Evolutionary conservation across 2,888 invertebrate genomes (phyloP).

Genomic region (Zele albiditarsus): DNA sequence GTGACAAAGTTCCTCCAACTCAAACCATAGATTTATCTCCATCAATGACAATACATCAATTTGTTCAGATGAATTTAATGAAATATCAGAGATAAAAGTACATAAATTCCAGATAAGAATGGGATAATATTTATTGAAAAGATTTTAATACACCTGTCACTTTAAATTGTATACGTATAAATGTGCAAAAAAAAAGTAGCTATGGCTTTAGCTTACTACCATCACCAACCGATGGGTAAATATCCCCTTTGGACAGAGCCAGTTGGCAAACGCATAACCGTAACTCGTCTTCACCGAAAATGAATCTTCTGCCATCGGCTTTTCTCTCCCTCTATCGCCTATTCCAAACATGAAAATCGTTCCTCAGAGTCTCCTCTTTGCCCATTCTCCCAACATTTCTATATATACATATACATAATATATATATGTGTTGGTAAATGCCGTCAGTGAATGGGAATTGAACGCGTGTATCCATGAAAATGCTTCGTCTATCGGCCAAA

Average conservation of each 20-base stretch:
- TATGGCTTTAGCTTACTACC: slow-evolving; percentile 17
- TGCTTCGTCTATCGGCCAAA: slow-evolving; percentile 24
- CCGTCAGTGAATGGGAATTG: neutral
- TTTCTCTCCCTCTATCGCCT: slow-evolving; percentile 20
- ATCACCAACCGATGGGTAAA: slow-evolving; percentile 20
- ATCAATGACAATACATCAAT: too few relatives aligned
- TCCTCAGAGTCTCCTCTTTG: slow-evolving; percentile 39
- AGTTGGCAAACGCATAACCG: slow-evolving; percentile 50
- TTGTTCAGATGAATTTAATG: neutral
- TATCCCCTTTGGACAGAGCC: slow-evolving; percentile 35
- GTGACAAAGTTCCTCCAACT: too few relatives aligned
- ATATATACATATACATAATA: slow-evolving; percentile 5
- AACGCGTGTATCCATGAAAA: slow-evolving; percentile 31
- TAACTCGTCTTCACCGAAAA: slow-evolving; percentile 44
- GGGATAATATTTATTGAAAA: neutral
- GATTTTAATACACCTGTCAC: neutral
- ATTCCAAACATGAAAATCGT: slow-evolving; percentile 38
- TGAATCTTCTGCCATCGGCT: slow-evolving; percentile 33
- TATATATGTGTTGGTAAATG: neutral
- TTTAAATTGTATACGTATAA: neutral
- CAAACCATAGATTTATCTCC: too few relatives aligned
- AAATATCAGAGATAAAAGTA: neutral
- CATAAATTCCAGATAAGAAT: neutral
- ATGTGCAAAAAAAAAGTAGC: neutral
- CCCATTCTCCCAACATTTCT: slow-evolving; percentile 16